Evolutionary conservation across 1,140 invertebrate genomes (phyloP).

Genomic region (Trinorchestia longiramus): DNA sequence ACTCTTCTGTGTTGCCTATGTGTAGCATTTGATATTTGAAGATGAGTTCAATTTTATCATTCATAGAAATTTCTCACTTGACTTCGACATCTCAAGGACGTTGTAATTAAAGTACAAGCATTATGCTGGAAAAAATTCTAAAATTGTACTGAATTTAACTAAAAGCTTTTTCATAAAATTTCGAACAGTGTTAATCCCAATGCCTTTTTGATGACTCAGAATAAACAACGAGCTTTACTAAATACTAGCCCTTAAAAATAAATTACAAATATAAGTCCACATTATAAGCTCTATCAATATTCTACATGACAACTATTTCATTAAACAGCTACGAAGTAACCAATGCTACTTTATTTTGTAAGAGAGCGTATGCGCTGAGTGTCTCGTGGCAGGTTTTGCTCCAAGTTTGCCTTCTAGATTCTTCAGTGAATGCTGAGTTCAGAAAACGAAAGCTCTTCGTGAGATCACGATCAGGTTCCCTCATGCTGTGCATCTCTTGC

Average conservation of each 20-base stretch:
- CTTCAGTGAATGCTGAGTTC: neutral
- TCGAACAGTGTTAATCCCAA: neutral
- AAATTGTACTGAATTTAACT: neutral
- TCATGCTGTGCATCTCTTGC: neutral
- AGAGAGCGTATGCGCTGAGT: neutral
- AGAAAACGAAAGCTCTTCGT: slow-evolving; percentile 7
- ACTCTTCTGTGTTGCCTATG: neutral
- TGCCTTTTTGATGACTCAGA: neutral
- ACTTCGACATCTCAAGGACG: neutral
- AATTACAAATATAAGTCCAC: neutral
- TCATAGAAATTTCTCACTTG: neutral
- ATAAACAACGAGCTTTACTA: neutral
- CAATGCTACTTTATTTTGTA: neutral
- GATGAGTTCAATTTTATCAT: neutral
- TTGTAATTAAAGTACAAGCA: neutral
- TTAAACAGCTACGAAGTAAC: neutral
- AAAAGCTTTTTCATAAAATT: neutral
- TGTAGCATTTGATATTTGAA: neutral
- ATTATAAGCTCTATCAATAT: neutral
- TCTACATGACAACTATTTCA: neutral
- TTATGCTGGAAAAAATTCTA: neutral
- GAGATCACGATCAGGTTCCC: neutral
- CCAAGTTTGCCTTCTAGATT: neutral
- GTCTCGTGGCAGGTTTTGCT: neutral
- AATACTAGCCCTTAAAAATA: neutral